Base-by-base conservation (phyloP, 2,888 invertebrate species). In the Argyresthia goedartella region DNA sequence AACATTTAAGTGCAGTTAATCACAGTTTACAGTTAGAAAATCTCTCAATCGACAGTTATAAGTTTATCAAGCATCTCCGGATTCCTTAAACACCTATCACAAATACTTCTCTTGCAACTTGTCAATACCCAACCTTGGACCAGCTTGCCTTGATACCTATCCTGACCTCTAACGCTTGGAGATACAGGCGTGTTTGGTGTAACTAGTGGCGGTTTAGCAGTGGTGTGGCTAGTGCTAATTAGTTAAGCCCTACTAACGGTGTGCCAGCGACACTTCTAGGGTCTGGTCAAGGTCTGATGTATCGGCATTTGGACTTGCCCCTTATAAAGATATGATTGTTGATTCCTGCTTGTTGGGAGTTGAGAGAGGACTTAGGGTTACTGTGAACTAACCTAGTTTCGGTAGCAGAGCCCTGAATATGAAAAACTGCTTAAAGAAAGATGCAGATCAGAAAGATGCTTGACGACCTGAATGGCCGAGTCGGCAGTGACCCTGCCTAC, bases 241-340 rank as follows among this genome's bases (percentile, higher is more conserved):
- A 48, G 36, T 8, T 14, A 10, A 9, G 11, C 36, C 15, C 25
- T 48, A 48, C 25, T 48, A 48, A 48, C 48, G 48, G 48, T 36
- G 35, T 48, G 10, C 36, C 4, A 4, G 48, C 35, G 14, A 36
- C 48, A 36, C 36, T 14, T 48, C 15, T 48, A 35, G 48, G 36
- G 48, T 48, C 48, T 36, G 36, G 36, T 13, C 35, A 35, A 48
- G 35, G 36, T 48, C 15, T 36, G 48, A 48, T 48, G 35, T 48
- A 48, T 48, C 48, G 36, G 48, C 36, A 48, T 48, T 48, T 36
- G 35, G 48, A 36, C 34, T 47, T 25, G 25, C 25, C 25, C 25
- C 25, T 25, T 25, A 25, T 25, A 25, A n/a, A 6, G 25, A 4
- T n/a, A 39, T 3, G 8, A 8, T 39, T 39, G 39, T 39, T 39